Evolutionary conservation across 2,797 vertebrate genomes (phyloP), one percentile per base, ranked within the genome.

Genomic region (Gadopsis bispinosus): DNA sequence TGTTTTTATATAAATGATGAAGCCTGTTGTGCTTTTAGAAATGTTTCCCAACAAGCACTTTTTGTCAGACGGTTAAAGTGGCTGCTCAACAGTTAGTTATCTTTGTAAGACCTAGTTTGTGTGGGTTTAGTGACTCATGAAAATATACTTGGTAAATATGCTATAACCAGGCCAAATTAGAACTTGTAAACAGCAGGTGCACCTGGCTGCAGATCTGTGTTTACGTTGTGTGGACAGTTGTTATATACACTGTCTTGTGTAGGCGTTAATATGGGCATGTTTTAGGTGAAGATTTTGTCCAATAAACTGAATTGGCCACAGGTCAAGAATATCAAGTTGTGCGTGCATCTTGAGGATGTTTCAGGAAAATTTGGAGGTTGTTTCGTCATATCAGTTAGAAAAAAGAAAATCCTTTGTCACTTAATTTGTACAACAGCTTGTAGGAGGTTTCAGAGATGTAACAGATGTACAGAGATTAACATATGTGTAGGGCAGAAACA

Each of bases 41-140:
- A 67, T 41, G n/a, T 63, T 79, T 54, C 51, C 31, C 37, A 65
- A 5, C 26, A 56, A 43, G 26, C 37, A 37, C 61, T 1, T 58
- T 26, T 59, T 70, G 59, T 59, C 7, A 54, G 33, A 31, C 69
- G 22, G 16, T 63, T 41, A 67, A 69, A 58, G 41, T 2, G 4
- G 2, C 56, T 50, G 22, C 29, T 14, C 37, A 68, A 4, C 39
- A 61, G 22, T 35, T 39, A 64, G n/a, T 77, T 50, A 45, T 58
- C 35, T 16, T 33, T 65, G 39, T 55, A 33, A 45, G 7, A 51
- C 29, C 4, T 55, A 39, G 12, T 53, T 59, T 48, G 20, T 65
- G 31, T 60, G 20, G 51, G 35, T 53, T 53, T 20, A 60, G 41
- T 68, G 50, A 48, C 35, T 37, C 4, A 7, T 10, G 7, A 31